Conservation (phyloP, 2,888 invertebrate species). For the Cephus nigrinus region DNA sequence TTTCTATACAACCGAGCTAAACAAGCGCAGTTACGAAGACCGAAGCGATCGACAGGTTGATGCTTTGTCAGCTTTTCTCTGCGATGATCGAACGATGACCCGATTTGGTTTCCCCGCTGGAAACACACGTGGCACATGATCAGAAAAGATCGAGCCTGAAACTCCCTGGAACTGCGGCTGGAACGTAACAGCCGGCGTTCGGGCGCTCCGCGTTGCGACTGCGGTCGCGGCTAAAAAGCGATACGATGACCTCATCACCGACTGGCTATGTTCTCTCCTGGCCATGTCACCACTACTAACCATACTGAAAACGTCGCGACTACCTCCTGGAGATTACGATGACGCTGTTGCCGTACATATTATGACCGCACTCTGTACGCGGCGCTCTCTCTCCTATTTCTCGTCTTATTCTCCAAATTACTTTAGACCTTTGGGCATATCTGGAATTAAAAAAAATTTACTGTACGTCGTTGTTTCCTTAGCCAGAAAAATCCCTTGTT, state of each 20-base stretch:
- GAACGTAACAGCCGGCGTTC: constrained; percentile 48
- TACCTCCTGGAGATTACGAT: constrained; percentile 3
- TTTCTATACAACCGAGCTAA: no score
- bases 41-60: no score
- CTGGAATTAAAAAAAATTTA: no score
- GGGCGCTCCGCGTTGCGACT: constrained; percentile 60
- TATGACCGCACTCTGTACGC: background rate
- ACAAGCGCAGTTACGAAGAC: no score
- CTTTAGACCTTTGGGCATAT: no score
- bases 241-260: constrained; percentile 63
- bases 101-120: constrained; percentile 7
- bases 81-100: background rate
- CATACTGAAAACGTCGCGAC: constrained; percentile 54
- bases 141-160: constrained; percentile 25
- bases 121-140: constrained; percentile 23
- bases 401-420: no score
- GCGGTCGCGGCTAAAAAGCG: constrained; percentile 57
- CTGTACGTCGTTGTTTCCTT: no score
- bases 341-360: background rate
- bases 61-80: background rate
- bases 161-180: constrained; percentile 20
- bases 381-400: background rate
- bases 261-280: constrained; percentile 52
- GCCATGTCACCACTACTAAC: constrained; percentile 54
- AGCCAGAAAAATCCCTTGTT: no score